Evolutionary conservation across 2,113 vertebrate species (phyloP), one percentile per base, ranked within the genome.

Genomic region (Eulemur rufifrons): DNA sequence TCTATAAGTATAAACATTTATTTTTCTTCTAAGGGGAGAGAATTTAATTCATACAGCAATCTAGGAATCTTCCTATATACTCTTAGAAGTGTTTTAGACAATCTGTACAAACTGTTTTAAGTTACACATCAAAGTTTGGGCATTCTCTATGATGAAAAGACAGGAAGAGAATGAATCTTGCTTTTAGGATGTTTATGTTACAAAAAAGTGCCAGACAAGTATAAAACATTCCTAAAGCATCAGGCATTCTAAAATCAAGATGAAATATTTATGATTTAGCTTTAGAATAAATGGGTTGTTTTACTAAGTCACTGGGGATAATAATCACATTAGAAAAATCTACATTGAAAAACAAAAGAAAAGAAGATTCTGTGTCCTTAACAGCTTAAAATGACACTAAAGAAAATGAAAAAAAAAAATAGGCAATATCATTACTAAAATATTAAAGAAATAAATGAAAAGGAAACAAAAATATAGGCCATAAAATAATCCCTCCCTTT

Each of bases 101-200:
- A 86, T 59, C 23, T 97, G 92, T 23, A 56, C 39, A 92, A 95
- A 97, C 80, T 93, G 89, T 92, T 90, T 95, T 68, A 95, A 97
- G 61, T 90, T 63, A 82, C 47, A 95, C 85, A 95, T 81, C 7
- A 7, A 96, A 96, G 91, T 78, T 64, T 37, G 50, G 8, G 18
- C 87, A 61, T 91, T 90, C 61, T 61, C 87, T 52, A 64, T 13
- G 47, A 96, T 95, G 73, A 78, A 4, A 96, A 93, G 29, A 92
- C 74, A 97, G 86, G 94, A 97, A 96, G 59, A 89, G 85, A 96
- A 64, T 66, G 88, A 39, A 93, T 39, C 54, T 39, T 69, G 84
- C 47, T 97, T 96, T n/a, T 4, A 74, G 86, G 69, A 86, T 96
- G 90, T 97, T 97, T 97, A 96, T 47, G 8, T 89, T 89, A 86